These are phyloP conservation scores for Florisuga fusca DNA, from an alignment of 2,797 vertebrate species.

Conservation along the genomic window DNA sequence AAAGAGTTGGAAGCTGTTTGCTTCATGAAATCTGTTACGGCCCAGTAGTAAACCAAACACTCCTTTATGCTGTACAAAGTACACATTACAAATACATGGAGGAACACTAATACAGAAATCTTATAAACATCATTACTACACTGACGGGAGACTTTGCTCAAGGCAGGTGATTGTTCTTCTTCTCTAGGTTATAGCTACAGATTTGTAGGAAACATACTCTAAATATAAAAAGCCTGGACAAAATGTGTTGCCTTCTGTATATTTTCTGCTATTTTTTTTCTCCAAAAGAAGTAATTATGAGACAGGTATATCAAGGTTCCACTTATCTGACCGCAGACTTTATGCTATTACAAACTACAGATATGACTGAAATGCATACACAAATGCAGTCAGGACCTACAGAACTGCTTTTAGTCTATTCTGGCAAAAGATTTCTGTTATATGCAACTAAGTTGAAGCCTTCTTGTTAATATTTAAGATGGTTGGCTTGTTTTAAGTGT, in stretches of 20 bases:
- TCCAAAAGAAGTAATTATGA: background rate
- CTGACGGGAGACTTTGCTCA: background rate
- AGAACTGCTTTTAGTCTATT: background rate
- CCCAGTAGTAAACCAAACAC: background rate
- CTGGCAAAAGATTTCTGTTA: background rate
- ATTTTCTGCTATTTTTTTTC: background rate
- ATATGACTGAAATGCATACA: background rate
- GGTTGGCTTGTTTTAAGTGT: background rate
- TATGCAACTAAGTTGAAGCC: background rate
- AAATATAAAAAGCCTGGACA: background rate
- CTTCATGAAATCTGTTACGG: background rate
- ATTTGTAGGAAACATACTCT: background rate
- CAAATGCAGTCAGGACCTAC: background rate
- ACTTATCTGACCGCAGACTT: background rate
- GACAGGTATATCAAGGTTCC: background rate
- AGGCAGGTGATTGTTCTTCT: background rate
- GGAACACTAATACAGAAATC: background rate
- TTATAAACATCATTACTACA: background rate
- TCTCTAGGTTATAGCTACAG: background rate
- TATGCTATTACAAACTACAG: background rate
- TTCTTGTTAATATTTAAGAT: background rate
- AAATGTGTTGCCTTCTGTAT: background rate
- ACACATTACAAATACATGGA: background rate
- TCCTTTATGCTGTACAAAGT: background rate
- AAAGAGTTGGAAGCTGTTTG: rapidly evolving